phyloP scores from a whole-genome alignment of 2,113 vertebrate species.

The Pterophyllum scalare region DNA sequence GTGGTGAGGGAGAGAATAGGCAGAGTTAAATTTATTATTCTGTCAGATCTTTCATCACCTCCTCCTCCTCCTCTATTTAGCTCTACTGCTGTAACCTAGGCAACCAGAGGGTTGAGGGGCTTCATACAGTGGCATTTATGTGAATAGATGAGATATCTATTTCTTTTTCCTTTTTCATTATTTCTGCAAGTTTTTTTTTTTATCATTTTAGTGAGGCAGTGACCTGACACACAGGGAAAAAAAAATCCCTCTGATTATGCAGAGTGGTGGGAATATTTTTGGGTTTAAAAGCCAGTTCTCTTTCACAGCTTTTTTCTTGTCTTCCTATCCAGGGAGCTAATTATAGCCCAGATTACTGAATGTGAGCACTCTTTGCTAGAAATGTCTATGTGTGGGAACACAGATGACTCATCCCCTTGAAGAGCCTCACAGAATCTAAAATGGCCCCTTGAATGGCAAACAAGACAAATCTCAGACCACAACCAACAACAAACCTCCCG shows the following conservation, averaged over 20 bases:
- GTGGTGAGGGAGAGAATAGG: not conserved
- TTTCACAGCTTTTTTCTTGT: slow-evolving; percentile 3
- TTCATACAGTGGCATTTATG: not conserved
- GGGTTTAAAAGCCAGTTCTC: not conserved
- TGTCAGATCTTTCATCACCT: slow-evolving; percentile 58
- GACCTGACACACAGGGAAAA: not conserved
- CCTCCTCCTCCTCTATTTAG: slow-evolving; percentile 34
- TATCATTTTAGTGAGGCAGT: not conserved
- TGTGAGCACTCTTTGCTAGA: not conserved
- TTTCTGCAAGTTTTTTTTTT: not conserved
- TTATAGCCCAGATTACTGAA: slow-evolving; percentile 50
- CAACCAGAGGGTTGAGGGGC: slow-evolving; percentile 52
- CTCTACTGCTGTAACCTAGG: slow-evolving; percentile 64
- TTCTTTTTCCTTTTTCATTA: not conserved
- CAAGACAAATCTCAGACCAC: not conserved
- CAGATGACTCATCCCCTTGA: slow-evolving; percentile 44
- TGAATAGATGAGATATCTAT: not conserved
- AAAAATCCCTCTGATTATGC: not conserved
- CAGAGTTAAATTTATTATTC: slow-evolving; percentile 62
- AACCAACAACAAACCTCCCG: slow-evolving; percentile 11
- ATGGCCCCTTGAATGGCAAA: slow-evolving; percentile 5
- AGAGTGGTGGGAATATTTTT: slow-evolving; percentile 12
- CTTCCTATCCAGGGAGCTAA: slow-evolving; percentile 44
- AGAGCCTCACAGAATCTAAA: slow-evolving; percentile 16
- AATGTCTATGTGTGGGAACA: slow-evolving; percentile 25